Percentiles rank a stretch among this genome's conserved stretches.
Conservation (phyloP, 1,140 invertebrate species). For the Halictus rubicundus region DNA sequence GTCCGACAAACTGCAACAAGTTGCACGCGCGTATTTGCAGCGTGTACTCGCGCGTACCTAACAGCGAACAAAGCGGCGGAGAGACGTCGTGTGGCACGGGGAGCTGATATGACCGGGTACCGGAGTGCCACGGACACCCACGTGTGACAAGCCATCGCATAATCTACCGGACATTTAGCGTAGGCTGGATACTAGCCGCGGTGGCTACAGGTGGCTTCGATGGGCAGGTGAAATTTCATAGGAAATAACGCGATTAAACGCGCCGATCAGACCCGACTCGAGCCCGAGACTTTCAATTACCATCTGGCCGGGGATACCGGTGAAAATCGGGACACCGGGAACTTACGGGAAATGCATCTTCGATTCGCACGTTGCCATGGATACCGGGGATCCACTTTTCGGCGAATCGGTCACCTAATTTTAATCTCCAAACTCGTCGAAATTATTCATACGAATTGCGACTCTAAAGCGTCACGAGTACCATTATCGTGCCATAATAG, state of each 20-base stretch:
- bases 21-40: no score
- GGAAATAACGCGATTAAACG: constrained; percentile 37
- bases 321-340: constrained; percentile 1
- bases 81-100: constrained; percentile 14
- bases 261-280: neutral
- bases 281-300: constrained; percentile 1
- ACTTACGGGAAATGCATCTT: neutral
- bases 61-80: neutral
- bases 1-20: no score
- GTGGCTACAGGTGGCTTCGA: constrained; percentile 52
- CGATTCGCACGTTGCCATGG: no score
- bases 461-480: no score
- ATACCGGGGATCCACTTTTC: no score
- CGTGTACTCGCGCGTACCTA: no score
- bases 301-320: neutral
- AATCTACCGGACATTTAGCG: constrained; percentile 68
- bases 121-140: constrained; percentile 66
- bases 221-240: constrained; percentile 58
- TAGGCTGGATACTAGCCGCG: constrained; percentile 57
- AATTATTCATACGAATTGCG: no score
- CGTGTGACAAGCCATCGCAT: constrained; percentile 70
- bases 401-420: neutral
- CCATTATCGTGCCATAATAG: no score
- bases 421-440: no score
- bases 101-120: constrained; percentile 42